Conservation (phyloP, 2,797 vertebrate species). For the Liparis tanakae region DNA sequence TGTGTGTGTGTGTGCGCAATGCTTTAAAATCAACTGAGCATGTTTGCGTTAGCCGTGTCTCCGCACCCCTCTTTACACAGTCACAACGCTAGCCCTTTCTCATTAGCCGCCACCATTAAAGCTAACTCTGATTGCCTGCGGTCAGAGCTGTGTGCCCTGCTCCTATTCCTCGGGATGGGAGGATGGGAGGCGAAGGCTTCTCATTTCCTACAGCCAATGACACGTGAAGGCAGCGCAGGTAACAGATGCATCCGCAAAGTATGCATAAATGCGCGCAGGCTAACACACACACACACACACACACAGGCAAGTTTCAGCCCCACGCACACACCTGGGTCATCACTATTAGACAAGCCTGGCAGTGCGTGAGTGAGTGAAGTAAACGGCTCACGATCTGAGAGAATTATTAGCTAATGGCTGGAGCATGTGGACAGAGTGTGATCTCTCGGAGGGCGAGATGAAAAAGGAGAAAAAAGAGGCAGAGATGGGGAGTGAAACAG, state of each 20-base stretch:
- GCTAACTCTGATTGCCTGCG: conserved; percentile 68
- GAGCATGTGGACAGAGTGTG: conserved; percentile 66
- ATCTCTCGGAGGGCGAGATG: conserved; percentile 51
- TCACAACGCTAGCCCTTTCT: conserved; percentile 53
- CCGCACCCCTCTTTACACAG: conserved; percentile 54
- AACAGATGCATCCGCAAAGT: conserved; percentile 63
- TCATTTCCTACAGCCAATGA: conserved; percentile 78
- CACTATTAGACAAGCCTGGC: conserved; percentile 63
- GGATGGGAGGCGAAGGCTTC: conserved; percentile 55
- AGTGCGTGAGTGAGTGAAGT: conserved; percentile 63
- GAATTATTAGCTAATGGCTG: conserved; percentile 78
- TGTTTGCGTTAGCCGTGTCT: conserved; percentile 61
- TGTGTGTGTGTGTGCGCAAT: conserved; percentile 15
- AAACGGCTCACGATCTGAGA: conserved; percentile 72
- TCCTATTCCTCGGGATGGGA: conserved; percentile 50
- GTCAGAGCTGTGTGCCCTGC: conserved; percentile 53
- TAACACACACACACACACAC: conserved; percentile 20
- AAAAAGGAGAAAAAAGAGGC: conserved; percentile 15
- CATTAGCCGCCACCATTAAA: conserved; percentile 68
- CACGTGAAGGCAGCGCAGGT: conserved; percentile 75
- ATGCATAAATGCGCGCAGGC: conserved; percentile 9
- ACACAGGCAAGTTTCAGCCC: conserved; percentile 18
- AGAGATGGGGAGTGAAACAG: conserved; percentile 32
- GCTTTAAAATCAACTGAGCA: conserved; percentile 66
- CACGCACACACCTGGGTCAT: conserved; percentile 56